These are phyloP conservation scores for Zoanthus sociatus DNA, from an alignment of 92 coral and sea anemone species.

Conservation along the genomic window DNA sequence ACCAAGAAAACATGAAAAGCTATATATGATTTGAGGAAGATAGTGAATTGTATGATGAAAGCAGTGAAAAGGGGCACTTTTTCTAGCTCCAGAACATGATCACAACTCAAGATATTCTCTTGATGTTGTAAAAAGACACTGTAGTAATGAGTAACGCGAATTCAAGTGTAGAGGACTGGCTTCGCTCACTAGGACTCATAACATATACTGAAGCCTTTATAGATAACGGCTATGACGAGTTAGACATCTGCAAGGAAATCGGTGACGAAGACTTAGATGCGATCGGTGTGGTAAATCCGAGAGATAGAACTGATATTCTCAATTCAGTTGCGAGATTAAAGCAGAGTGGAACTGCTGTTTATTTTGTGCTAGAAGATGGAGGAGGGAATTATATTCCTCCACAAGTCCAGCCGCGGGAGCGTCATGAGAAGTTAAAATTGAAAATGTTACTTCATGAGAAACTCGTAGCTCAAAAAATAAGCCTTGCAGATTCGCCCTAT, in stretches of 20 bases:
- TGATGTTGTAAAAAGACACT: slow-evolving; percentile 35
- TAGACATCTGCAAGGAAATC: slow-evolving; percentile 97
- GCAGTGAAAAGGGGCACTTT: slow-evolving; percentile 27
- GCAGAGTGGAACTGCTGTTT: slow-evolving; percentile 93
- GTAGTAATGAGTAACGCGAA: slow-evolving; percentile 15
- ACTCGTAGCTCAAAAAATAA: slow-evolving; percentile 82
- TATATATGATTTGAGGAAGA: background rate
- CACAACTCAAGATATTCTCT: slow-evolving; percentile 30
- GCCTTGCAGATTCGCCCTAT: slow-evolving; percentile 78
- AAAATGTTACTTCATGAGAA: slow-evolving; percentile 79
- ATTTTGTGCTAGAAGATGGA: slow-evolving; percentile 83
- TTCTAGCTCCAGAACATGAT: slow-evolving; percentile 38
- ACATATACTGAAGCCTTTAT: slow-evolving; percentile 94
- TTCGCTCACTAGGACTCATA: slow-evolving; percentile 93
- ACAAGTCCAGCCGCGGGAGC: slow-evolving; percentile 86
- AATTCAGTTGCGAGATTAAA: slow-evolving; percentile 82
- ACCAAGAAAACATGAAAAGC: slow-evolving; percentile 29
- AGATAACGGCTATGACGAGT: slow-evolving; percentile 98
- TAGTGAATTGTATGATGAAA: background rate
- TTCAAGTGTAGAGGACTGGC: slow-evolving; percentile 92
- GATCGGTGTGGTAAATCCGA: slow-evolving; percentile 89
- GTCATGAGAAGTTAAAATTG: slow-evolving; percentile 71
- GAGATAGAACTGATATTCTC: slow-evolving; percentile 91
- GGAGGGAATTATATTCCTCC: slow-evolving; percentile 46
- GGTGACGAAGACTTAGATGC: slow-evolving; percentile 99